Conservation (phyloP, 2,888 invertebrate species). For the Cosmorhoe ocellata region DNA sequence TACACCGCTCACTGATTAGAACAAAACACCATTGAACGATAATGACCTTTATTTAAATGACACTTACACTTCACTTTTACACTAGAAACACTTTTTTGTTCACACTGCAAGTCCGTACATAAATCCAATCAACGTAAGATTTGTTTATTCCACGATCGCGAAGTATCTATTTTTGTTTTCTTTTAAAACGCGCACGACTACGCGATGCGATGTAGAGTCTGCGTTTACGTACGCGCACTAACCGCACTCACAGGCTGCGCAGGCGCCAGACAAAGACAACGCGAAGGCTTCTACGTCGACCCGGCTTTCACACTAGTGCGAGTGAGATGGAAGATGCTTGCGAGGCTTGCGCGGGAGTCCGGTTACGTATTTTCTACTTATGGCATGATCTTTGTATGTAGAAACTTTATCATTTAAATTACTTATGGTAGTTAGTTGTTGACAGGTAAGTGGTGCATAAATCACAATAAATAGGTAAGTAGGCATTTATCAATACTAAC, state of each 20-base stretch:
- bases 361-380: slow-evolving; percentile 66
- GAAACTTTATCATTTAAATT: slow-evolving; percentile 58
- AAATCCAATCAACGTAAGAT: slow-evolving; percentile 22
- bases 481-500: too few species aligned
- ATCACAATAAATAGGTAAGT: neutral
- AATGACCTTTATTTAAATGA: slow-evolving; percentile 46
- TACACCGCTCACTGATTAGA: slow-evolving; percentile 65
- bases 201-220: slow-evolving; percentile 64
- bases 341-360: slow-evolving; percentile 74
- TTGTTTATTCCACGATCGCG: slow-evolving; percentile 23
- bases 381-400: slow-evolving; percentile 60
- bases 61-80: too few species aligned
- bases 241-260: slow-evolving; percentile 68
- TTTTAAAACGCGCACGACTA: slow-evolving; percentile 54
- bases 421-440: slow-evolving; percentile 38
- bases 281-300: slow-evolving; percentile 68
- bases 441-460: slow-evolving; percentile 32
- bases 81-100: slow-evolving; percentile 17
- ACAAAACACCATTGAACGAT: slow-evolving; percentile 44
- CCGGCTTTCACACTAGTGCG: slow-evolving; percentile 42
- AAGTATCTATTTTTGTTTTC: slow-evolving; percentile 27
- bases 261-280: slow-evolving; percentile 64
- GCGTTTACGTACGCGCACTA: slow-evolving; percentile 57
- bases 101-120: slow-evolving; percentile 21
- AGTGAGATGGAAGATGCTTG: slow-evolving; percentile 50